phyloP scores from a whole-genome alignment of 2,888 invertebrate genomes.

The Glaucopsyche alexis region DNA sequence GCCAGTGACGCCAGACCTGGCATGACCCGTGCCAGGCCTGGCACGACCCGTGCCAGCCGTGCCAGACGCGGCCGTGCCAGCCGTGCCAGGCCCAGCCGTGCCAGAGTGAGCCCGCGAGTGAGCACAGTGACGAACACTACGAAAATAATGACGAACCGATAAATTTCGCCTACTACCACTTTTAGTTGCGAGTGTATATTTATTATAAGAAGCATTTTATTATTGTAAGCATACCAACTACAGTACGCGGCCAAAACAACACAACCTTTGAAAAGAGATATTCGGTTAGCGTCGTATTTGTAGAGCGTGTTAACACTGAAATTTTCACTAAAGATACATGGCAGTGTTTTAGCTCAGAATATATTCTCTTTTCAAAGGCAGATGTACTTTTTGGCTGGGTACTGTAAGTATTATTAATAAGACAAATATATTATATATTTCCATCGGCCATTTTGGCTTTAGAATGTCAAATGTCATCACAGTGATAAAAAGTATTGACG shows the following conservation, averaged over 20 bases:
- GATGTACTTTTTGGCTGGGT: too few species aligned
- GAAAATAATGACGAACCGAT: constrained; percentile 60
- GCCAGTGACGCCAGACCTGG: constrained; percentile 62
- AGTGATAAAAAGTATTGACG: neutral
- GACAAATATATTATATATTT: too few species aligned
- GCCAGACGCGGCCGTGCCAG: constrained; percentile 49
- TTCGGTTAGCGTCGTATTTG: too few species aligned
- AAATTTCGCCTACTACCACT: constrained; percentile 74
- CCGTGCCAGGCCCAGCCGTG: constrained; percentile 4
- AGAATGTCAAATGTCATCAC: neutral
- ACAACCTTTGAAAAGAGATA: too few species aligned
- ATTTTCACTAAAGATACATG: too few species aligned
- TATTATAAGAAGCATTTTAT: neutral
- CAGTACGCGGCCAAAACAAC: too few species aligned
- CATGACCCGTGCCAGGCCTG: constrained; percentile 39
- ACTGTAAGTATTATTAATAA: too few species aligned
- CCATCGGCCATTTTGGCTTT: neutral
- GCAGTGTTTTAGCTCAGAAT: too few species aligned
- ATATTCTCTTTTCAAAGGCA: too few species aligned
- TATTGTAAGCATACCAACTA: too few species aligned
- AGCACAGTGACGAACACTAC: constrained; percentile 43
- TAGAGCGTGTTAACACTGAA: too few species aligned
- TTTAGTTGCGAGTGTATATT: constrained; percentile 44
- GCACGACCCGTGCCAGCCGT: constrained; percentile 32
- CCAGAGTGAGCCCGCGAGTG: constrained; percentile 55